A percentile compares a stretch with the other conserved stretches of the same genome.
Evolutionary conservation across 2,888 invertebrate species (phyloP).

Genomic region (Mesorhabditis sp.): DNA sequence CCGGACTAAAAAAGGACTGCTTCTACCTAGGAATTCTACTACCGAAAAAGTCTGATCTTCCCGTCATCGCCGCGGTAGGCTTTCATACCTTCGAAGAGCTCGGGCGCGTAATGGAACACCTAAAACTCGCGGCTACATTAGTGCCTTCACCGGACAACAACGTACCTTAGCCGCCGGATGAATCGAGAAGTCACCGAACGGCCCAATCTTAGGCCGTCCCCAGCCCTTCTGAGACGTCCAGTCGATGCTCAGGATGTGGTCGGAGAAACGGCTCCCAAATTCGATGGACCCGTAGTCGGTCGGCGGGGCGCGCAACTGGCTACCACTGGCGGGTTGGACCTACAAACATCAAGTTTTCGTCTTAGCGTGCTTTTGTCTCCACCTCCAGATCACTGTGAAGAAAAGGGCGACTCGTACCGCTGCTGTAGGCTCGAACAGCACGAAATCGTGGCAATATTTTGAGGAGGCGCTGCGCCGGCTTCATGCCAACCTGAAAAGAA

Average conservation of each 20-base stretch:
- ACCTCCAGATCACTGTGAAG: too few species aligned
- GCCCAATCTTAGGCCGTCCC: constrained; percentile 86
- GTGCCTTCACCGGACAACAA: not conserved
- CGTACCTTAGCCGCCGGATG: constrained; percentile 92
- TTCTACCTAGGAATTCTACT: constrained; percentile 60
- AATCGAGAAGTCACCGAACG: constrained; percentile 79
- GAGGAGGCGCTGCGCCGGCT: too few species aligned
- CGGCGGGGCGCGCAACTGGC: constrained; percentile 15
- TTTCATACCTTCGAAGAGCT: constrained; percentile 97
- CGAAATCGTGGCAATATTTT: too few species aligned
- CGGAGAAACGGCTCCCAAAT: constrained; percentile 90
- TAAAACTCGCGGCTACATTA: constrained; percentile 11
- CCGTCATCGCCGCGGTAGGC: constrained; percentile 88
- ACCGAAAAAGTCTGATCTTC: constrained; percentile 66
- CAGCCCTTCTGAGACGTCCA: constrained; percentile 81
- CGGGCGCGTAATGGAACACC: constrained; percentile 50
- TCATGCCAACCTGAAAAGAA: too few species aligned
- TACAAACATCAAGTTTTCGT: constrained; percentile 10
- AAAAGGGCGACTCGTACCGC: too few species aligned
- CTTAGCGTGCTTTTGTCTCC: too few species aligned
- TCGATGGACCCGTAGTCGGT: not conserved
- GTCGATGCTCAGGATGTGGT: constrained; percentile 77
- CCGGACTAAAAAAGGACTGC: constrained; percentile 87
- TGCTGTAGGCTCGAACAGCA: too few species aligned
- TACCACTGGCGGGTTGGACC: constrained; percentile 24